Conservation (phyloP, 2,113 vertebrate species). For the Micronycteris hirsuta region DNA sequence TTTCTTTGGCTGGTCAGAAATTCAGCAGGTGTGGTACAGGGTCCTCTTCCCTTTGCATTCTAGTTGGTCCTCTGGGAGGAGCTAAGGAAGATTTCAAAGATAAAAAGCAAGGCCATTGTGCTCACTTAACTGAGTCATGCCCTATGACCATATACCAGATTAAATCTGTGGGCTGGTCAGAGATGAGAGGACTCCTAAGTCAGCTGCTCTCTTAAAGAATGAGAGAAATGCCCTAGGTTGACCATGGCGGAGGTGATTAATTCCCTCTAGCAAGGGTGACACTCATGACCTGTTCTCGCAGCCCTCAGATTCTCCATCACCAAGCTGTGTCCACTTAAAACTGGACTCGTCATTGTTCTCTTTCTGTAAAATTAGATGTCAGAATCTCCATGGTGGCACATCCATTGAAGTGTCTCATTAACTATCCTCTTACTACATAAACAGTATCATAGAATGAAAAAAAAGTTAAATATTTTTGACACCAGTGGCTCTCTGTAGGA, state of each 20-base stretch:
- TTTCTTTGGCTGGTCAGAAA: neutral
- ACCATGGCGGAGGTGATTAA: rapidly evolving
- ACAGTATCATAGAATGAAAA: neutral
- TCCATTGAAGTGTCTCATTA: neutral
- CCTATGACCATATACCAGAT: neutral
- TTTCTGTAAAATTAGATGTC: neutral
- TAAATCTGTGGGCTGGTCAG: neutral
- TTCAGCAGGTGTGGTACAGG: neutral
- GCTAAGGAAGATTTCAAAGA: neutral
- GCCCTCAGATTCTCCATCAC: neutral
- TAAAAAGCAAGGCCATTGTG: neutral
- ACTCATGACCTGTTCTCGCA: neutral
- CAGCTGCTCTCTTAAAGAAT: neutral
- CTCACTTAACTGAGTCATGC: neutral
- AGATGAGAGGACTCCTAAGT: neutral
- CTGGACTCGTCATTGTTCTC: neutral
- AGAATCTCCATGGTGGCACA: neutral
- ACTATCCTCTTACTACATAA: neutral
- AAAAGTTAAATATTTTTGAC: neutral
- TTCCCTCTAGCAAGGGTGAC: neutral
- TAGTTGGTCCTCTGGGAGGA: neutral
- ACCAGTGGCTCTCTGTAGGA: neutral
- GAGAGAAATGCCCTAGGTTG: neutral
- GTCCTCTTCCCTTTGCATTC: neutral
- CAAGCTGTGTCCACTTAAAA: neutral